Evolutionary conservation across 2,888 invertebrate species (phyloP).

Genomic region (Caenorhabditis doughertyi): DNA sequence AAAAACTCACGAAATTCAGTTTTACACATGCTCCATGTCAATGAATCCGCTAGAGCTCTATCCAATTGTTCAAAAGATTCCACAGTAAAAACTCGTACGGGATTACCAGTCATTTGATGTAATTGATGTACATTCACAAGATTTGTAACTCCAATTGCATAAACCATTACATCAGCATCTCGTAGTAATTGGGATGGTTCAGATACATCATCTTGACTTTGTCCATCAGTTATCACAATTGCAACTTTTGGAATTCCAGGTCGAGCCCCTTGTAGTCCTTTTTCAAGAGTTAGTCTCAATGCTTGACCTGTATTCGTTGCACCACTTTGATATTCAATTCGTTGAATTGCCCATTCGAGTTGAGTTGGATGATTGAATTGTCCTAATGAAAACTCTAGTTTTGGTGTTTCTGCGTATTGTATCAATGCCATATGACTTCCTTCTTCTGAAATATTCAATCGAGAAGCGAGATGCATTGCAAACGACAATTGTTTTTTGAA

Average conservation of each 20-base stretch:
- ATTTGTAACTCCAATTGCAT: constrained; percentile 83
- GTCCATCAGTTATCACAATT: constrained; percentile 83
- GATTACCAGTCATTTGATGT: constrained; percentile 82
- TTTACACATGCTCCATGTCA: constrained; percentile 82
- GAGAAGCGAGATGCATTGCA: constrained; percentile 81
- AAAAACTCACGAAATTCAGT: constrained; percentile 79
- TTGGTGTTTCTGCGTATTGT: constrained; percentile 83
- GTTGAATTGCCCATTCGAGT: constrained; percentile 80
- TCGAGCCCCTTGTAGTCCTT: constrained; percentile 75
- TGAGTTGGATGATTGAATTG: constrained; percentile 78
- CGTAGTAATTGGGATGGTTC: constrained; percentile 79
- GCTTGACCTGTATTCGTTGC: constrained; percentile 82
- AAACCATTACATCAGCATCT: constrained; percentile 82
- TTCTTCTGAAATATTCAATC: constrained; percentile 82
- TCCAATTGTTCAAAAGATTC: constrained; percentile 81
- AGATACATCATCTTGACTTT: constrained; percentile 82
- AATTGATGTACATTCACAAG: constrained; percentile 82
- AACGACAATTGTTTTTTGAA: constrained; percentile 81
- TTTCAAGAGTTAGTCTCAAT: constrained; percentile 74
- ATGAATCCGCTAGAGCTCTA: constrained; percentile 77
- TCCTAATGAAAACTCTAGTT: constrained; percentile 80
- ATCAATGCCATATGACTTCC: constrained; percentile 83
- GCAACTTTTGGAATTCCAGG: constrained; percentile 83
- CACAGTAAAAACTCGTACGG: constrained; percentile 81
- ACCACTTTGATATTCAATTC: constrained; percentile 79